These are phyloP conservation scores for Dorcus hopei DNA, from an alignment of 2,888 invertebrate species.

Conservation along the genomic window DNA sequence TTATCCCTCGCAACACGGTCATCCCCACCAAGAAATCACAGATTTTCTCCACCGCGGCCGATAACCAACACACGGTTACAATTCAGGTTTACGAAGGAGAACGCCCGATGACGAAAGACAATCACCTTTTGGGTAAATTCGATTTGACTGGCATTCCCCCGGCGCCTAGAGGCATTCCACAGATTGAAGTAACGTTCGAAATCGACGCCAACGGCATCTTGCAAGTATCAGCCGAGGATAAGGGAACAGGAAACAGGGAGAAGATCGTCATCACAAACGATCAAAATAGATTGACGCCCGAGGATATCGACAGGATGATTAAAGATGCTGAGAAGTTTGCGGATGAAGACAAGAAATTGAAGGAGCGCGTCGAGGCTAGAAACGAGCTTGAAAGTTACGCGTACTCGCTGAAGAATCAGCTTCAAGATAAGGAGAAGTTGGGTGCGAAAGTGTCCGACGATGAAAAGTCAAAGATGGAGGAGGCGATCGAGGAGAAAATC, in stretches of 20 bases:
- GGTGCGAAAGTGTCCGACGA: slow-evolving; percentile 85
- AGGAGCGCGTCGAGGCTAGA: slow-evolving; percentile 92
- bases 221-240: slow-evolving; percentile 97
- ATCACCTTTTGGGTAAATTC: slow-evolving; percentile 97
- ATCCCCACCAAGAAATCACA: slow-evolving; percentile 99
- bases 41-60: slow-evolving; percentile 98
- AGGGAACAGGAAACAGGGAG: slow-evolving; percentile 97
- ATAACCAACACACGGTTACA: slow-evolving; percentile 98
- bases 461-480: slow-evolving; percentile 92
- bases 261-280: slow-evolving; percentile 99
- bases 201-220: slow-evolving; percentile 93
- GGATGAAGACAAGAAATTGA: slow-evolving; percentile 96
- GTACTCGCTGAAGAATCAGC: slow-evolving; percentile 95
- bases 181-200: slow-evolving; percentile 93
- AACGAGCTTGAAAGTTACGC: slow-evolving; percentile 97
- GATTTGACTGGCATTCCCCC: slow-evolving; percentile 97
- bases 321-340: slow-evolving; percentile 98
- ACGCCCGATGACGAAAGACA: slow-evolving; percentile 99
- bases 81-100: slow-evolving; percentile 99
- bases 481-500: slow-evolving; percentile 94
- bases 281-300: slow-evolving; percentile 93
- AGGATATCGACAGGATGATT: slow-evolving; percentile 99
- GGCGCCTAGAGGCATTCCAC: slow-evolving; percentile 88
- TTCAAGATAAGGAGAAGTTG: slow-evolving; percentile 94
- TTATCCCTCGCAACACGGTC: slow-evolving; percentile 96